Evolutionary conservation across 2,797 vertebrate species (phyloP).

Genomic region (Tadarida brasiliensis): DNA sequence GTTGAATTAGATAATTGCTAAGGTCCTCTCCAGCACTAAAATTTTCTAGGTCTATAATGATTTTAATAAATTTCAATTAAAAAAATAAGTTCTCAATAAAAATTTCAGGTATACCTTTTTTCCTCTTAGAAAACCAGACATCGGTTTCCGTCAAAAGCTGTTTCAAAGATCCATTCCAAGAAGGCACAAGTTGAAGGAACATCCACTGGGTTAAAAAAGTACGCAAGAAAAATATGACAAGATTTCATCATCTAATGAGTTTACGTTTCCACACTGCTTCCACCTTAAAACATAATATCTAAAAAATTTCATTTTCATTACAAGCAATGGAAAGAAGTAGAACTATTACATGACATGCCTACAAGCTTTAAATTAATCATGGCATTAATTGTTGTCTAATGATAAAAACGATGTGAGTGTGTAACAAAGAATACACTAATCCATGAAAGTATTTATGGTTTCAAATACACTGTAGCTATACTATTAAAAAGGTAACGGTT

Average conservation of each 20-base stretch:
- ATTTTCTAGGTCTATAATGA: conserved; percentile 13
- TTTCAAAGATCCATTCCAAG: conserved; percentile 96
- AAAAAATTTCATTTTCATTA: conserved; percentile 43
- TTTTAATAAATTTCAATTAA: conserved; percentile 53
- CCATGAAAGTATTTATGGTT: background rate
- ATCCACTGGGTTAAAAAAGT: conserved; percentile 92
- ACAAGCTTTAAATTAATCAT: conserved; percentile 55
- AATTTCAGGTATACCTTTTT: conserved; percentile 89
- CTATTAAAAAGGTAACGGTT: conserved; percentile 23
- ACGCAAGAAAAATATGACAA: background rate
- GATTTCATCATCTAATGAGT: background rate
- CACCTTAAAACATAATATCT: conserved; percentile 44
- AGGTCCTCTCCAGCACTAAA: conserved; percentile 20
- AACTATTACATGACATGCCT: background rate
- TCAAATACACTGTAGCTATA: background rate
- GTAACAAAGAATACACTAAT: conserved; percentile 1
- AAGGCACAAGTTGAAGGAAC: conserved; percentile 96
- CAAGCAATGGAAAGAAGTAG: conserved; percentile 11
- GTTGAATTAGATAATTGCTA: background rate
- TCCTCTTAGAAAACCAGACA: conserved; percentile 95
- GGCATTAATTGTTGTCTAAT: background rate
- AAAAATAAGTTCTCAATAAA: background rate
- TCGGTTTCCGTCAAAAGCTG: conserved; percentile 96
- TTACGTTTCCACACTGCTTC: conserved; percentile 57
- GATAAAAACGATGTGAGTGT: conserved; percentile 4